These are phyloP conservation scores for Odontamblyopus rebecca DNA, from an alignment of 2,797 vertebrate species.

Conservation along the genomic window DNA sequence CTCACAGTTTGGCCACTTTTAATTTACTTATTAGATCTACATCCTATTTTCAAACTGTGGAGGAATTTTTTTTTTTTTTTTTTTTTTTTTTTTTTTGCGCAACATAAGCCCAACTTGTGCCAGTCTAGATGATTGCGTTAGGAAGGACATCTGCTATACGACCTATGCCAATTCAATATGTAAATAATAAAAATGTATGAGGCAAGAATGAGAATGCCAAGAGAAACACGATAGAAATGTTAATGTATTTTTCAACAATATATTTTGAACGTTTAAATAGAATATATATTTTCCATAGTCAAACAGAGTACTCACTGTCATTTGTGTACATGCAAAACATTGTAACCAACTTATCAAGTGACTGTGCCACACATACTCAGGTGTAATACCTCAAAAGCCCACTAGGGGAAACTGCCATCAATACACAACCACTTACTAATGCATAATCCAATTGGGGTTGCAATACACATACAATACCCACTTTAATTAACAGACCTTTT, in stretches of 20 bases:
- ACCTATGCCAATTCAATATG: background rate
- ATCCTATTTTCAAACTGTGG: background rate
- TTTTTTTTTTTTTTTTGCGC: background rate
- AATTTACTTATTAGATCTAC: background rate
- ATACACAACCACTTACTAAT: background rate
- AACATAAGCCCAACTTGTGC: background rate
- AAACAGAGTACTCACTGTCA: background rate
- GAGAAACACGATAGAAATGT: background rate
- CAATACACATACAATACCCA: constrained; percentile 3
- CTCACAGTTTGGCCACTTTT: background rate
- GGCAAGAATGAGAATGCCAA: background rate
- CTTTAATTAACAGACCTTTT: background rate
- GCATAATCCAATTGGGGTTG: constrained; percentile 1
- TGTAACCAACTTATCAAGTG: background rate
- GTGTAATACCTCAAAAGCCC: background rate
- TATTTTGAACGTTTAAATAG: background rate
- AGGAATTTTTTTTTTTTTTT: background rate
- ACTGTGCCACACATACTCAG: background rate
- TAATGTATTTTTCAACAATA: background rate
- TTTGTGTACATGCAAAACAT: background rate
- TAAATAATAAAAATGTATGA: background rate
- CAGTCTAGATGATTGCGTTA: background rate
- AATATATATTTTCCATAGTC: background rate
- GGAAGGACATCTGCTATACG: background rate
- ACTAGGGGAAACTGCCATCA: background rate